phyloP scores from a whole-genome alignment of 1,140 invertebrate species.

The Lepidurus arcticus region DNA sequence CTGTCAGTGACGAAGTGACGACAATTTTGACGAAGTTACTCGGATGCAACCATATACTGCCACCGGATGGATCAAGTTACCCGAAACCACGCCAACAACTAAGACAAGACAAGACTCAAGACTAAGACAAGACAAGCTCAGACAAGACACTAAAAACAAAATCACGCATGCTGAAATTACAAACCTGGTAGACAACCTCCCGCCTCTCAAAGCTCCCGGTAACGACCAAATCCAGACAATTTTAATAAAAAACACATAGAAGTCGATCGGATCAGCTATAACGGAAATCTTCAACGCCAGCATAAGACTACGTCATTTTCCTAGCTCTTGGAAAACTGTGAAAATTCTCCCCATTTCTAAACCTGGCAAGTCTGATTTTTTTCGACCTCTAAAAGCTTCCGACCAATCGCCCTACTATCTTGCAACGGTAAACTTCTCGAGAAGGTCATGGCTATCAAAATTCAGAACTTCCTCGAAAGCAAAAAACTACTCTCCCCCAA shows the following conservation, averaged over 20 bases:
- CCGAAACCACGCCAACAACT: background rate
- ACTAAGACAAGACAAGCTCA: too few relatives aligned
- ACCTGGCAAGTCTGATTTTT: background rate
- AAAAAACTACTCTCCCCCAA: background rate
- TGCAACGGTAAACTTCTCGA: background rate
- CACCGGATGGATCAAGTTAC: background rate
- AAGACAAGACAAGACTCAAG: too few relatives aligned
- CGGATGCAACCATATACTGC: background rate
- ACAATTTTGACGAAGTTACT: too few relatives aligned
- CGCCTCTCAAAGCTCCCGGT: conserved; percentile 23
- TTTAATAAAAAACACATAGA: background rate
- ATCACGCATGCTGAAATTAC: background rate
- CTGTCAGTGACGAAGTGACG: too few relatives aligned
- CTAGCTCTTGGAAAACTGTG: conserved; percentile 25
- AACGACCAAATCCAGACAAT: conserved; percentile 13
- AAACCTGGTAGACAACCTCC: background rate
- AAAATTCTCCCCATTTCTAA: background rate
- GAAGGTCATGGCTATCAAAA: background rate
- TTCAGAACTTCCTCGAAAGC: background rate
- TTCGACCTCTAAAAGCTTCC: background rate
- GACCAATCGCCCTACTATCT: background rate
- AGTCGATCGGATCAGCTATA: background rate
- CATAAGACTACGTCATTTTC: background rate
- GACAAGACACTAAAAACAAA: background rate
- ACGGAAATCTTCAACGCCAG: conserved; percentile 19